Evolutionary conservation across 2,113 vertebrate species (phyloP).

Genomic region (Clarias macrocephalus): DNA sequence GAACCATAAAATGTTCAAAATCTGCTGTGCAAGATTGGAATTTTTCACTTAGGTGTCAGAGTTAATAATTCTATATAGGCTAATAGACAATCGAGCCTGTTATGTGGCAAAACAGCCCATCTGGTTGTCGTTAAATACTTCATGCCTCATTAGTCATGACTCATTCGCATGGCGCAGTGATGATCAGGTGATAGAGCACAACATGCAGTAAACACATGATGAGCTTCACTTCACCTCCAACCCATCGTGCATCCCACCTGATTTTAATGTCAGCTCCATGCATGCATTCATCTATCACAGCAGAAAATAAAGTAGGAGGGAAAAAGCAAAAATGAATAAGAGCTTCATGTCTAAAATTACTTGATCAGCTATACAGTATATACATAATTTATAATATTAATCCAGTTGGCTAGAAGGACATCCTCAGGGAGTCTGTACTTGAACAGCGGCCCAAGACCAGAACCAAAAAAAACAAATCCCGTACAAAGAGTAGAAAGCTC

Average conservation of each 20-base stretch:
- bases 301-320: slow-evolving; percentile 40
- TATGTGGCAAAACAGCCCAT: slow-evolving; percentile 1
- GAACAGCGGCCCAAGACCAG: neutral
- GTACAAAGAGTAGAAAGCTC: neutral
- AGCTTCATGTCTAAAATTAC: neutral
- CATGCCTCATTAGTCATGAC: slow-evolving; percentile 41
- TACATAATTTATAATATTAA: slow-evolving; percentile 16
- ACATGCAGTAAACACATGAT: slow-evolving; percentile 60
- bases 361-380: neutral
- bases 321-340: slow-evolving; percentile 43
- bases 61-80: neutral
- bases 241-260: slow-evolving; percentile 65
- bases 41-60: neutral
- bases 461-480: neutral
- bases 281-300: slow-evolving; percentile 49
- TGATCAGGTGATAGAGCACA: slow-evolving; percentile 59
- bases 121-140: slow-evolving; percentile 33
- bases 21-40: neutral
- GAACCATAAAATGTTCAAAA: neutral
- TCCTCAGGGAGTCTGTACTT: neutral
- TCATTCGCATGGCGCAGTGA: slow-evolving; percentile 46
- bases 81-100: neutral
- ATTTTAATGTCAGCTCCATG: slow-evolving; percentile 41
- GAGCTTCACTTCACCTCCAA: slow-evolving; percentile 55
- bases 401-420: slow-evolving; percentile 5